Evolutionary conservation across 2,888 invertebrate species (phyloP), one percentile per base, ranked within the genome.

Genomic region (Gonocerus acuteangulatus): DNA sequence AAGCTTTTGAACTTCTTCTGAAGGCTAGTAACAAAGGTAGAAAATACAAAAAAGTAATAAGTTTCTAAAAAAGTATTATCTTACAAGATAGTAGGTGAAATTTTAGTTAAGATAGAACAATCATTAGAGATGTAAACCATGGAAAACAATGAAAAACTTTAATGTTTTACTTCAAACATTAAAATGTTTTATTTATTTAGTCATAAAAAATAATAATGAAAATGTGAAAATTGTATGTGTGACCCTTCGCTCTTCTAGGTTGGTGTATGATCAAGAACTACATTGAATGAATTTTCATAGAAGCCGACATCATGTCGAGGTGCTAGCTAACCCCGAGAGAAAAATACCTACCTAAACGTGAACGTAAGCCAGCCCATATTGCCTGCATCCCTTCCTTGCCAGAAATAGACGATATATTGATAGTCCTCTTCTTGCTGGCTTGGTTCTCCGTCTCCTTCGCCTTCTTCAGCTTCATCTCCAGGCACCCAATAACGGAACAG

Each of bases 291-390:
- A n/a, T n/a, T n/a, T n/a, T n/a, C n/a, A n/a, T n/a, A n/a, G n/a
- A n/a, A n/a, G n/a, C n/a, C n/a, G n/a, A n/a, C n/a, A n/a, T n/a
- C n/a, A n/a, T n/a, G n/a, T n/a, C n/a, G n/a, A n/a, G n/a, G n/a
- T n/a, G n/a, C n/a, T n/a, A n/a, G n/a, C n/a, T n/a, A n/a, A n/a
- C n/a, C n/a, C n/a, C n/a, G n/a, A n/a, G n/a, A n/a, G n/a, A 16
- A n/a, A 16, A 39, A 44, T 42, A 22, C 13, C 1, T 18, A 80
- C 70, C 93, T 95, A 77, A 99, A 99, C 0, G 97, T 97, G 76
- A 99, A 99, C 0, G 95, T 97, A 0, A 99, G 80, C 96, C 97
- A 99, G 62, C 97, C 99, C 96, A 99, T 99, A 76, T 99, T 97
- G 65, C 89, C 87, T 2, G 97, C 97, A 72, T 94, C 89, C 56